These are phyloP conservation scores for Melieria omissa DNA, from an alignment of 2,888 invertebrate genomes.

Conservation along the genomic window DNA sequence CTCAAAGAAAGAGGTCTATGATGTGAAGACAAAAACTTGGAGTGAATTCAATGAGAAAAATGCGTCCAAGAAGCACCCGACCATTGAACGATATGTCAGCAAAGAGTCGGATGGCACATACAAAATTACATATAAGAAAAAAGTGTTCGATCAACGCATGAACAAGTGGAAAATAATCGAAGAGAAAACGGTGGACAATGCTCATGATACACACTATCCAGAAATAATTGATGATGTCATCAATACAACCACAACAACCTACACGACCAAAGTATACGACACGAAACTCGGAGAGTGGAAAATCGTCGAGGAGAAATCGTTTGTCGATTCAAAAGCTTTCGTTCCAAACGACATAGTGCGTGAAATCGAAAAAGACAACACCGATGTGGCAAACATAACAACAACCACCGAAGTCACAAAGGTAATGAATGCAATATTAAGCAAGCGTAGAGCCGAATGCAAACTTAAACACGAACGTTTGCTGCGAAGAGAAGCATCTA, in stretches of 20 bases:
- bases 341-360: conserved; percentile 67
- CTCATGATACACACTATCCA: conserved; percentile 61
- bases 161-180: conserved; percentile 68
- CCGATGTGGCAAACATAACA: conserved; percentile 67
- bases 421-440: conserved; percentile 52
- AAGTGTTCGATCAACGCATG: conserved; percentile 64
- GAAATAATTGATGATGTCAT: conserved; percentile 67
- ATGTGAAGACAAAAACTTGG: conserved; percentile 66
- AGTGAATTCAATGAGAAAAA: conserved; percentile 59
- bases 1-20: conserved; percentile 64
- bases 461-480: too few species aligned
- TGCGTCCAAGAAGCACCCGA: conserved; percentile 56
- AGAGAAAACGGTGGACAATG: conserved; percentile 69
- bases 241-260: conserved; percentile 66
- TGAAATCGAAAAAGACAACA: conserved; percentile 67
- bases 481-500: too few species aligned
- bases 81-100: conserved; percentile 65
- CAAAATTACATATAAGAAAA: conserved; percentile 66
- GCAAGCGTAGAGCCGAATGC: too few species aligned
- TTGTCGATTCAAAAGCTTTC: conserved; percentile 63
- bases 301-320: conserved; percentile 67
- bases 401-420: conserved; percentile 68
- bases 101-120: conserved; percentile 64
- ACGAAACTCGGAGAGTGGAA: conserved; percentile 66
- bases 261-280: conserved; percentile 67